Evolutionary conservation across 2,888 invertebrate species (phyloP).

Genomic region (Mantis religiosa): DNA sequence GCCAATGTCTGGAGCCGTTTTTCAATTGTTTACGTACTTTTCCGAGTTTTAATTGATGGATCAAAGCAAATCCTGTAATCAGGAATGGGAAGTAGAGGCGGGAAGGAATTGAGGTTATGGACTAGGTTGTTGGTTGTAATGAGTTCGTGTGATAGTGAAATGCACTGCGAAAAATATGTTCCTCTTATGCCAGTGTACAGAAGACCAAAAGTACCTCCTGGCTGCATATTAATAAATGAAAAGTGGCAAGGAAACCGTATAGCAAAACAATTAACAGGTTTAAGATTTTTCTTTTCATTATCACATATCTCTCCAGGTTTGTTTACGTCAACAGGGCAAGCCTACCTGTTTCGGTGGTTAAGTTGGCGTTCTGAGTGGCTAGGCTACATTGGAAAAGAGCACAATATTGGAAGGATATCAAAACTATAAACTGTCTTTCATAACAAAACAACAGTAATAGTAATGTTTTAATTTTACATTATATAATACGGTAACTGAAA

Average conservation of each 20-base stretch:
- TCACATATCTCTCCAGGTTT: no score
- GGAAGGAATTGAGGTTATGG: neutral
- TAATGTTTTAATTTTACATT: no score
- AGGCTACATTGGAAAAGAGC: no score
- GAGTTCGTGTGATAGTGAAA: neutral
- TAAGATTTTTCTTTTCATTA: neutral
- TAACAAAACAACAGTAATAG: no score
- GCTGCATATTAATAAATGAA: slow-evolving; percentile 25
- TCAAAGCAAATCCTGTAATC: neutral
- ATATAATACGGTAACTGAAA: no score
- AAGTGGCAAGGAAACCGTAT: slow-evolving; percentile 30
- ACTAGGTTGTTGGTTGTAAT: neutral
- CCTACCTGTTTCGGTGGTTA: no score
- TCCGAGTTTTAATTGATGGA: neutral
- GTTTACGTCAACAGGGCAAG: no score
- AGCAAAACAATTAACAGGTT: slow-evolving; percentile 10
- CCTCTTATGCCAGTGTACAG: slow-evolving; percentile 1
- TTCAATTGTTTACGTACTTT: neutral
- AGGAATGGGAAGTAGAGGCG: neutral
- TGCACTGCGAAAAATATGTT: neutral
- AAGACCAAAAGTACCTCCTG: slow-evolving; percentile 27
- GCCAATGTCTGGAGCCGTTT: neutral
- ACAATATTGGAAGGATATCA: no score
- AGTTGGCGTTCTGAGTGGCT: no score
- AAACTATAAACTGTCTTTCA: no score